Evolutionary conservation across 2,113 vertebrate genomes (phyloP).

Genomic region (Taurulus bubalis): DNA sequence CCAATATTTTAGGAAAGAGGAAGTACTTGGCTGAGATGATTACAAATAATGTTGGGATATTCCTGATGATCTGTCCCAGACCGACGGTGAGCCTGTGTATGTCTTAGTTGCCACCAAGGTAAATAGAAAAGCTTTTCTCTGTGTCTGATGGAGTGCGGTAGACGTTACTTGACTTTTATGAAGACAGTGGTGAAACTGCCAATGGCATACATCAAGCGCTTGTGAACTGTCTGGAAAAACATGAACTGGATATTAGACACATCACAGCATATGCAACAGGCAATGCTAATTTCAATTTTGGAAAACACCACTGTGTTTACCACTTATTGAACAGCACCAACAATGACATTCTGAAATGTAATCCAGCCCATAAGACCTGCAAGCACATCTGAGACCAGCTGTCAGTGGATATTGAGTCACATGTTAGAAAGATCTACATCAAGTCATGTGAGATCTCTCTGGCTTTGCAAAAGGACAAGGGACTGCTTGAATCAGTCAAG

Average conservation of each 20-base stretch:
- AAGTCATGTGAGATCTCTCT: background rate
- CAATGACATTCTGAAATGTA: background rate
- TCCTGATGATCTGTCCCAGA: background rate
- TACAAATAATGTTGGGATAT: slow-evolving; percentile 13
- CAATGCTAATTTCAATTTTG: background rate
- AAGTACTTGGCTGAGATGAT: background rate
- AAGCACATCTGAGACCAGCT: background rate
- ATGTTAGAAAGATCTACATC: background rate
- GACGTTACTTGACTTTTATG: background rate
- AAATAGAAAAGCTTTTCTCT: background rate
- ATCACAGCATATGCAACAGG: background rate
- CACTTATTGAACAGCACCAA: background rate
- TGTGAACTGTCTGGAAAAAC: background rate
- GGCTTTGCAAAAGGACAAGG: background rate
- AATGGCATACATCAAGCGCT: background rate
- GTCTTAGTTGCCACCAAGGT: background rate
- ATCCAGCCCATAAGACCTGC: background rate
- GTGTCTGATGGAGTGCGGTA: background rate
- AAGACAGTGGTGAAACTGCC: background rate
- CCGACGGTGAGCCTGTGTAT: slow-evolving; percentile 4
- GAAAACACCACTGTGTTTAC: background rate
- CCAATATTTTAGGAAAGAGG: background rate
- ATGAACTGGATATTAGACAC: background rate
- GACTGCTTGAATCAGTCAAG: background rate
- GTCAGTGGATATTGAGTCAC: background rate